phyloP scores from a whole-genome alignment of 2,888 invertebrate genomes.

The Blera fallax region DNA sequence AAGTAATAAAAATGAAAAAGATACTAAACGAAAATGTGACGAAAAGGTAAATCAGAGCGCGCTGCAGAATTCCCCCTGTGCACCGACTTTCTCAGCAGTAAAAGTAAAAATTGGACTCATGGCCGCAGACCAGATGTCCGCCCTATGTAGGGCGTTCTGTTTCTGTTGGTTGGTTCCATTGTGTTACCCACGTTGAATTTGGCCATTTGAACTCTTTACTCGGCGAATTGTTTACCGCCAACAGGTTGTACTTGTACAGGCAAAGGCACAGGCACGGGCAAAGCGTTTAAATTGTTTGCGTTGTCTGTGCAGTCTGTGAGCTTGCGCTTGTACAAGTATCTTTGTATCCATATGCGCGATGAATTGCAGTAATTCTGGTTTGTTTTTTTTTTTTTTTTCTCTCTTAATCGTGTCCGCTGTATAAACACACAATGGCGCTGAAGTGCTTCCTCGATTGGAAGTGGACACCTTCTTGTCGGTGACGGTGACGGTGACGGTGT shows the following conservation, averaged over 20 bases:
- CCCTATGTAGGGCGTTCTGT: background rate
- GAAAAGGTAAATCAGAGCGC: background rate
- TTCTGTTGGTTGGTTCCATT: background rate
- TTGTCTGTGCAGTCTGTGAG: background rate
- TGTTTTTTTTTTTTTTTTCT: background rate
- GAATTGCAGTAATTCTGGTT: conserved; percentile 23
- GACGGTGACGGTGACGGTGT: background rate
- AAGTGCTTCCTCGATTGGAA: conserved; percentile 28
- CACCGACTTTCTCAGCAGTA: conserved; percentile 19
- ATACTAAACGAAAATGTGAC: background rate
- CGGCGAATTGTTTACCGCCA: background rate
- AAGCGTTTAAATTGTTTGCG: background rate
- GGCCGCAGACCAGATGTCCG: background rate
- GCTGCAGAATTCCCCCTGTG: background rate
- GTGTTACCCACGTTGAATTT: background rate
- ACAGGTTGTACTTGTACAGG: conserved; percentile 14
- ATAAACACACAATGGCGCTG: background rate
- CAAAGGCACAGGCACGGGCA: background rate
- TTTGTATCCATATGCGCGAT: background rate
- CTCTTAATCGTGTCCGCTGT: too few species aligned
- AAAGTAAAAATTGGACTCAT: conserved; percentile 26
- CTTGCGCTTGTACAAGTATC: background rate
- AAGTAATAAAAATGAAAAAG: conserved; percentile 11
- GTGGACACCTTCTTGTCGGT: conserved; percentile 16
- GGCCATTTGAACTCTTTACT: conserved; percentile 34